A percentile compares a stretch with the other conserved stretches of the same genome.
These are phyloP conservation scores for Spodoptera exigua DNA, from an alignment of 2,888 invertebrate genomes.

Conservation along the genomic window DNA sequence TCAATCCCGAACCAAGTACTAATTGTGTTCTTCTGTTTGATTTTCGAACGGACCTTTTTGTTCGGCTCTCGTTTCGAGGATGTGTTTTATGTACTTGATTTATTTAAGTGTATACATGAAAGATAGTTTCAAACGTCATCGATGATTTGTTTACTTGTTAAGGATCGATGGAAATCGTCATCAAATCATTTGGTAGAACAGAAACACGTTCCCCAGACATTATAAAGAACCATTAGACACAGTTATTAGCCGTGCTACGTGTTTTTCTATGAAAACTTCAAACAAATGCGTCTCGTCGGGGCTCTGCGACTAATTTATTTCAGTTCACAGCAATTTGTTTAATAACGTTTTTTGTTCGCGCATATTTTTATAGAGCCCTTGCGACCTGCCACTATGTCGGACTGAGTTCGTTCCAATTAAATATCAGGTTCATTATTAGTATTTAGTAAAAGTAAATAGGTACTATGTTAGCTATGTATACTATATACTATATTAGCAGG, in stretches of 20 bases:
- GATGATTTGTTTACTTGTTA: neutral
- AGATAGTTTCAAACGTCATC: no score
- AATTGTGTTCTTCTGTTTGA: no score
- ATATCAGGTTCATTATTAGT: no score
- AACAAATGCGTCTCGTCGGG: constrained; percentile 41
- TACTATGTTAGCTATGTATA: no score
- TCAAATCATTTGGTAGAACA: neutral
- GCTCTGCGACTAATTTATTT: constrained; percentile 44
- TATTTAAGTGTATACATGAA: no score
- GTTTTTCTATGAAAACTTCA: constrained; percentile 45
- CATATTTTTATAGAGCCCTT: constrained; percentile 38
- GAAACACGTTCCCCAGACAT: constrained; percentile 18
- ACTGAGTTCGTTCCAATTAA: neutral
- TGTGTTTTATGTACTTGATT: no score
- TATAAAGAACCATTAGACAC: constrained; percentile 32
- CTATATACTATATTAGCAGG: no score
- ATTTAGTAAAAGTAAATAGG: no score
- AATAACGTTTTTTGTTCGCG: constrained; percentile 34
- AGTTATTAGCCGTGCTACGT: constrained; percentile 25
- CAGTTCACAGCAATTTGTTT: constrained; percentile 48
- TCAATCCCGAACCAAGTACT: no score
- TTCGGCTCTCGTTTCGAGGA: no score
- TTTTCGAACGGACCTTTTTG: no score
- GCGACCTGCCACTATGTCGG: constrained; percentile 2
- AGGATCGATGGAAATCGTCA: constrained; percentile 7